Conservation (phyloP, 2,113 vertebrate genomes). For the Pangasianodon gigas region DNA sequence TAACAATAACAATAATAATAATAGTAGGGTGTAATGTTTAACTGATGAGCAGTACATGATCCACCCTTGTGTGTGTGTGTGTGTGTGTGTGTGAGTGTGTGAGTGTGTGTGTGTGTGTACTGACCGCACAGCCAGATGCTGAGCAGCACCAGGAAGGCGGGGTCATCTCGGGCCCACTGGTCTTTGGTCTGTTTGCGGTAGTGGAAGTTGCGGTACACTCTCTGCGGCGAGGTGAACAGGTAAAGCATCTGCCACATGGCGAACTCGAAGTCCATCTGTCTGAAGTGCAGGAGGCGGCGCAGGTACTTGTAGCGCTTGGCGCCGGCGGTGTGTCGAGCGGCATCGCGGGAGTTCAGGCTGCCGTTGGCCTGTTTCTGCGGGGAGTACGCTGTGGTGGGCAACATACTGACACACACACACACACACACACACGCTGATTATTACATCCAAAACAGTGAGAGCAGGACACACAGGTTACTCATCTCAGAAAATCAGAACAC, state of each 20-base stretch:
- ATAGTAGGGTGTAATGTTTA: background rate
- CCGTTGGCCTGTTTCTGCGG: slow-evolving; percentile 79
- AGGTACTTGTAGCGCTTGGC: slow-evolving; percentile 96
- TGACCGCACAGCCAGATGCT: slow-evolving; percentile 95
- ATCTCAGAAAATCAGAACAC: background rate
- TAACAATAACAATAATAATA: too few species aligned
- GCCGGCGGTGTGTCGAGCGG: slow-evolving; percentile 88
- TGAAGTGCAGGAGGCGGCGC: slow-evolving; percentile 85
- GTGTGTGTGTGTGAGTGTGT: background rate
- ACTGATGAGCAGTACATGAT: background rate
- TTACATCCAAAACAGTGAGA: background rate
- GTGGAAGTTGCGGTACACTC: slow-evolving; percentile 97
- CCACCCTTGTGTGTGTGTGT: background rate
- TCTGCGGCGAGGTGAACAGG: slow-evolving; percentile 93
- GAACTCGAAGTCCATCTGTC: slow-evolving; percentile 98
- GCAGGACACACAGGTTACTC: background rate
- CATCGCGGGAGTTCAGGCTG: slow-evolving; percentile 75
- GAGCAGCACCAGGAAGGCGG: slow-evolving; percentile 91
- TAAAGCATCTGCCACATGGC: slow-evolving; percentile 98
- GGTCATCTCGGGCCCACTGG: slow-evolving; percentile 97
- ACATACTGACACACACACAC: slow-evolving; percentile 73
- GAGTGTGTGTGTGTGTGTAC: slow-evolving; percentile 13
- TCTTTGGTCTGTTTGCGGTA: slow-evolving; percentile 99
- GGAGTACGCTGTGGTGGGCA: slow-evolving; percentile 81
- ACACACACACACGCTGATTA: background rate